These are phyloP conservation scores for Camelus dromedarius DNA, from an alignment of 2,113 vertebrate species.

Conservation along the genomic window DNA sequence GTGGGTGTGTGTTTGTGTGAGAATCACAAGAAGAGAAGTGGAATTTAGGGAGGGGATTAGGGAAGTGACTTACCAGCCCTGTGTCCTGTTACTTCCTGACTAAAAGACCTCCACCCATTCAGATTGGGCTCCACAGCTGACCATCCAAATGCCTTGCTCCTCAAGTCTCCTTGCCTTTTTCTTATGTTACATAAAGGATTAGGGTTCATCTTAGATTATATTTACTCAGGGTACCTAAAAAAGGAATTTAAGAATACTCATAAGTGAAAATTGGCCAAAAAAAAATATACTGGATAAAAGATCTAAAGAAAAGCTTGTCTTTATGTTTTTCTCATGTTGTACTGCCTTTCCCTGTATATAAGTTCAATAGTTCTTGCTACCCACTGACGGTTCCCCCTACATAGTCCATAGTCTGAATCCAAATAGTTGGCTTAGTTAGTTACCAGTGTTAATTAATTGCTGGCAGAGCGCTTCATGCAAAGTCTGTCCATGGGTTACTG, in stretches of 20 bases:
- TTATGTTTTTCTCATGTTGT: neutral
- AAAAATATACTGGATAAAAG: neutral
- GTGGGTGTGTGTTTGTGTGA: too few species aligned
- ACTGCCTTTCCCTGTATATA: neutral
- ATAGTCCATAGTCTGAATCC: neutral
- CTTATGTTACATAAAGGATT: neutral
- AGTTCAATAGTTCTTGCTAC: neutral
- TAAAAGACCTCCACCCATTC: neutral
- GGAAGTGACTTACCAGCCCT: neutral
- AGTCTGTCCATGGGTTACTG: neutral
- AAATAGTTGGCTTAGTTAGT: neutral
- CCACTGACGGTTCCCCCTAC: neutral
- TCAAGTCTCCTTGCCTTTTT: neutral
- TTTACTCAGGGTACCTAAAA: neutral
- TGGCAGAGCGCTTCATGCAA: neutral
- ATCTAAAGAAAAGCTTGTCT: neutral
- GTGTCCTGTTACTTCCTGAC: neutral
- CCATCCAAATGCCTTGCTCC: neutral
- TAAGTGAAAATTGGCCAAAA: neutral
- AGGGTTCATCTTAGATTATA: neutral
- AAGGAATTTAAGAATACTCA: neutral
- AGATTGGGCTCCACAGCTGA: too few species aligned
- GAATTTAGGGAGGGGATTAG: neutral
- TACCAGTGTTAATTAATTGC: neutral
- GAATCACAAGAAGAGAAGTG: neutral